Evolutionary conservation across 2,888 invertebrate genomes (phyloP).

Genomic region (Platycheirus albimanus): DNA sequence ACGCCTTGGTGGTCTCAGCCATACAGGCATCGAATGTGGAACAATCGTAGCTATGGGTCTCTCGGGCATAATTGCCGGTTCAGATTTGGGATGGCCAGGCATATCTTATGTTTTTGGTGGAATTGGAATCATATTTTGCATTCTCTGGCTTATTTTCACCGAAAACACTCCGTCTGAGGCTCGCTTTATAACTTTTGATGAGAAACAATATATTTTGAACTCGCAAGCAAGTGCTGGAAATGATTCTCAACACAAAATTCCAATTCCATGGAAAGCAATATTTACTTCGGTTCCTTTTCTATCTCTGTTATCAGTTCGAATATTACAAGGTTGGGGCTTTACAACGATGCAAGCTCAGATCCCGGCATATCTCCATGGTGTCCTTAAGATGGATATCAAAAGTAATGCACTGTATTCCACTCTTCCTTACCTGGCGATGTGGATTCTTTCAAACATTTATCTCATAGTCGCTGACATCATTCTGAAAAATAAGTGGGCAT

Average conservation of each 20-base stretch:
- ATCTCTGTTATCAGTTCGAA: slow-evolving; percentile 83
- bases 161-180: slow-evolving; percentile 84
- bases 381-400: slow-evolving; percentile 85
- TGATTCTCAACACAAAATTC: slow-evolving; percentile 82
- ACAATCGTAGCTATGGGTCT: slow-evolving; percentile 85
- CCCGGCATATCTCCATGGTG: slow-evolving; percentile 86
- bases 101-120: slow-evolving; percentile 79
- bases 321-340: slow-evolving; percentile 87
- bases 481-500: slow-evolving; percentile 76
- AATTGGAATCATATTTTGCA: slow-evolving; percentile 82
- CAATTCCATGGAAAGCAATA: slow-evolving; percentile 80
- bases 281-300: slow-evolving; percentile 86
- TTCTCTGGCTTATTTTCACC: slow-evolving; percentile 83
- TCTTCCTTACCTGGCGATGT: slow-evolving; percentile 81
- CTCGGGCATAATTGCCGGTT: slow-evolving; percentile 85
- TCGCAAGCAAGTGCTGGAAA: slow-evolving; percentile 82
- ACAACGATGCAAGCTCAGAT: slow-evolving; percentile 86
- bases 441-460: slow-evolving; percentile 32
- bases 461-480: slow-evolving; percentile 37
- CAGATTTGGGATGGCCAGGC: slow-evolving; percentile 51
- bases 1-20: slow-evolving; percentile 76
- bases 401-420: slow-evolving; percentile 82
- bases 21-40: slow-evolving; percentile 85
- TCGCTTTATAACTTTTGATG: slow-evolving; percentile 83
- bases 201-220: slow-evolving; percentile 83